Base-by-base conservation (phyloP, 2,888 invertebrate species). In the Parasteatoda lunata region DNA sequence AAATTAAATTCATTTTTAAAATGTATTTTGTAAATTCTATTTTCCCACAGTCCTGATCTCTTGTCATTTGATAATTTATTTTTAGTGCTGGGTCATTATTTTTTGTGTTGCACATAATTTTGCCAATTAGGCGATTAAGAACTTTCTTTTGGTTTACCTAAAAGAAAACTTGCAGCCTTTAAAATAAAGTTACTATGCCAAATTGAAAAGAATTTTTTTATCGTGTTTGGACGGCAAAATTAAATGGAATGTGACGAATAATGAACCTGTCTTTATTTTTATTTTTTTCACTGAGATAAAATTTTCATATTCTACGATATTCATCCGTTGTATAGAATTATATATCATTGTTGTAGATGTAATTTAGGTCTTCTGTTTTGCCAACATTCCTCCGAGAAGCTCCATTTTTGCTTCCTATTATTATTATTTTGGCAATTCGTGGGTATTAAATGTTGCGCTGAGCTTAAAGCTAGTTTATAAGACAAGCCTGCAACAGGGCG, bases 351-450 rank as follows among this genome's bases (percentile, higher is more conserved):
- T 77, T 84, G 72, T 84, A 77, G 77, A 48, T 66, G 59, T 64
- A 77, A 72, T 49, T 72, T 68, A 15, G 54, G 59, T 59, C 59
- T 59, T 59, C 59, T 59, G 9, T 59, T 77, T 82, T 77, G 77
- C 84, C 77, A 84, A 84, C 84, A 84, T 84, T 84, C 84, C 84
- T 77, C 68, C 59, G 45, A 77, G 84, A 77, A 84, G 77, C 84
- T 30, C 52, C 47, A 15, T 52, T 9, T 5, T 54, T 9, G 66
- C 77, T 77, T 77, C 77, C 66, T 47, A 72, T 11, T 72, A 77
- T 48, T 84, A 69, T 52, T 77, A 70, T 30, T 30, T 0, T 72
- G 72, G 77, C 77, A 76, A 77, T n/a, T 59, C 73, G 77, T 84
- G 84, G 72, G 59, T 71, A 54, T 84, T 66, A 77, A 84, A 77